phyloP scores from a whole-genome alignment of 2,797 vertebrate species.

The Chanos chanos region DNA sequence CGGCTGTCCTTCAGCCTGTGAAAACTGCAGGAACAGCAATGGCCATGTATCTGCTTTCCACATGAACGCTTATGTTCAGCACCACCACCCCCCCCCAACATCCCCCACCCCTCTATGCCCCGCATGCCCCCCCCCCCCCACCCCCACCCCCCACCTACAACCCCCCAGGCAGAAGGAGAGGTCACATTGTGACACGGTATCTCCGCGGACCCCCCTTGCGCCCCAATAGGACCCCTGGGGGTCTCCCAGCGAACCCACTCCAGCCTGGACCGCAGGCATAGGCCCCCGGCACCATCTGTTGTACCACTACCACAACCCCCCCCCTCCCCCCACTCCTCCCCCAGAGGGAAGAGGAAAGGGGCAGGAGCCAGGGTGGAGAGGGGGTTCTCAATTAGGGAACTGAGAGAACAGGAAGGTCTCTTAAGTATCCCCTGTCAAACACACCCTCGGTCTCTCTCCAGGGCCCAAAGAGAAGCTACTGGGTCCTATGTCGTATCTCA shows the following conservation, averaged over 20 bases:
- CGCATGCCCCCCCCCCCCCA: too few species aligned
- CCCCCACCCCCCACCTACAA: too few species aligned
- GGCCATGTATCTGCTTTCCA: constrained; percentile 63
- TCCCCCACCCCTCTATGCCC: too few species aligned
- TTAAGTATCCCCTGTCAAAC: constrained; percentile 10
- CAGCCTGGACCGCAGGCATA: constrained; percentile 44
- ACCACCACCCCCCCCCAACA: too few species aligned
- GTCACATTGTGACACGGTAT: constrained; percentile 65
- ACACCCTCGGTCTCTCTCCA: neutral
- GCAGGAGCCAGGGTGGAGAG: constrained; percentile 16
- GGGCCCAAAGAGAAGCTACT: too few species aligned
- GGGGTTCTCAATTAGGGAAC: constrained; percentile 25
- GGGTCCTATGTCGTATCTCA: too few species aligned
- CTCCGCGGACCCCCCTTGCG: constrained; percentile 48
- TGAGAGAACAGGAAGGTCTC: constrained; percentile 19
- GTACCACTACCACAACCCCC: constrained; percentile 58
- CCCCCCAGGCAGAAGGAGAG: constrained; percentile 57
- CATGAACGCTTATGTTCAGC: constrained; percentile 51
- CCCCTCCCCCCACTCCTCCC: too few species aligned
- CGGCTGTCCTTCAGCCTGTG: constrained; percentile 31
- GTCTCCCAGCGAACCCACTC: constrained; percentile 51
- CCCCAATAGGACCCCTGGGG: constrained; percentile 57
- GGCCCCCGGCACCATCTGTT: constrained; percentile 67
- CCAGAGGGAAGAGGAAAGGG: too few species aligned
- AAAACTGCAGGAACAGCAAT: constrained; percentile 36